Conservation (phyloP, 2,797 vertebrate species). For the Echiichthys vipera region DNA sequence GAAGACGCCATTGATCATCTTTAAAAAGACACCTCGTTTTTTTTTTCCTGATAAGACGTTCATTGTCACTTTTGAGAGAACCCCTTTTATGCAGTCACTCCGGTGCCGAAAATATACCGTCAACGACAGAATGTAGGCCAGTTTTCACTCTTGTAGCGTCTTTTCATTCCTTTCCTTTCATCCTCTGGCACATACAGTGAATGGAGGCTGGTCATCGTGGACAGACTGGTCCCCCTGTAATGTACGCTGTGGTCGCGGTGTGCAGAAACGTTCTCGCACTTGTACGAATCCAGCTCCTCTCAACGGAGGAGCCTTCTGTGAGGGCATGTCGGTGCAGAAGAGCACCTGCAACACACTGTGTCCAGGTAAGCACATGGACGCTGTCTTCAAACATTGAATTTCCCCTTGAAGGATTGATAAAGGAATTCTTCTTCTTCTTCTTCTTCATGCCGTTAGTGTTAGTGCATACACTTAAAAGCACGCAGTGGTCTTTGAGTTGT, state of each 20-base stretch:
- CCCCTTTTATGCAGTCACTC: neutral
- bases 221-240: constrained; percentile 96
- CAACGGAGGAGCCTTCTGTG: constrained; percentile 96
- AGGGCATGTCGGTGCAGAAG: constrained; percentile 96
- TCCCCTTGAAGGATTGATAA: no score
- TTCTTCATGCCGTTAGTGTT: neutral
- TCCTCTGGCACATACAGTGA: constrained; percentile 83
- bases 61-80: constrained; percentile 17
- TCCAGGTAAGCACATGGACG: constrained; percentile 85
- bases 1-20: constrained; percentile 42
- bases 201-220: constrained; percentile 98
- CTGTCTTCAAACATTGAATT: no score
- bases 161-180: neutral
- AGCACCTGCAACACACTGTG: constrained; percentile 93
- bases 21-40: constrained; percentile 7
- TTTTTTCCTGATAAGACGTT: neutral
- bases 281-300: constrained; percentile 98
- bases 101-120: neutral
- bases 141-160: neutral
- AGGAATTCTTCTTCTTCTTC: no score
- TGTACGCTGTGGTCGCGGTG: constrained; percentile 93
- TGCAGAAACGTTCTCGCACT: constrained; percentile 94
- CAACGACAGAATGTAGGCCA: neutral
- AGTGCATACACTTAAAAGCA: neutral
- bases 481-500: neutral